Conservation (phyloP, 2,797 vertebrate species). For the Acanthurus leucopareius region DNA sequence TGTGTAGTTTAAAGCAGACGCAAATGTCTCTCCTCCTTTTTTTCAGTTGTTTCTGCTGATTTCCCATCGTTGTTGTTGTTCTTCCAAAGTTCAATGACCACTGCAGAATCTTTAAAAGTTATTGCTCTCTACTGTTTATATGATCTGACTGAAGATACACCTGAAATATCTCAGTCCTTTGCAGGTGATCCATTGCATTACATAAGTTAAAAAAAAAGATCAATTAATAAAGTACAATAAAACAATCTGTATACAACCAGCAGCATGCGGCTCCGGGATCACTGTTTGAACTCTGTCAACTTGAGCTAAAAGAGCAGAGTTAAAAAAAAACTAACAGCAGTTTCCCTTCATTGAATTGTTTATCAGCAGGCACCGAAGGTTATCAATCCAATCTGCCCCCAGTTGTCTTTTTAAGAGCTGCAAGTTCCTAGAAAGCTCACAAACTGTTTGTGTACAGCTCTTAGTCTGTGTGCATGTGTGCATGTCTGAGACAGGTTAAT, state of each 20-base stretch:
- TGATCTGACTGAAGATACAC: background rate
- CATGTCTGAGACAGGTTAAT: slow-evolving; percentile 35
- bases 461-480: background rate
- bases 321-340: slow-evolving; percentile 13
- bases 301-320: slow-evolving; percentile 13
- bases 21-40: background rate
- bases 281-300: background rate
- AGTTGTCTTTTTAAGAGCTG: slow-evolving; percentile 11
- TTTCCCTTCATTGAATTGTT: slow-evolving; percentile 46
- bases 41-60: background rate
- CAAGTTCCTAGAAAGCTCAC: slow-evolving; percentile 54
- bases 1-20: slow-evolving; percentile 26
- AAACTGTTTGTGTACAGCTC: slow-evolving; percentile 35
- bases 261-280: background rate
- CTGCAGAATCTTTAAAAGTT: background rate
- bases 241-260: slow-evolving; percentile 3
- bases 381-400: slow-evolving; percentile 24
- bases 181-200: background rate
- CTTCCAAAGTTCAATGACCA: background rate
- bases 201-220: too few species aligned
- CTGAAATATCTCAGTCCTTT: background rate
- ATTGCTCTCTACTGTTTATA: background rate
- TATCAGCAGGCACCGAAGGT: slow-evolving; percentile 36
- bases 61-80: background rate
- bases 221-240: background rate